Evolutionary conservation across 1,140 invertebrate genomes (phyloP), one percentile per base, ranked within the genome.

Genomic region (Heliothis subflexa): DNA sequence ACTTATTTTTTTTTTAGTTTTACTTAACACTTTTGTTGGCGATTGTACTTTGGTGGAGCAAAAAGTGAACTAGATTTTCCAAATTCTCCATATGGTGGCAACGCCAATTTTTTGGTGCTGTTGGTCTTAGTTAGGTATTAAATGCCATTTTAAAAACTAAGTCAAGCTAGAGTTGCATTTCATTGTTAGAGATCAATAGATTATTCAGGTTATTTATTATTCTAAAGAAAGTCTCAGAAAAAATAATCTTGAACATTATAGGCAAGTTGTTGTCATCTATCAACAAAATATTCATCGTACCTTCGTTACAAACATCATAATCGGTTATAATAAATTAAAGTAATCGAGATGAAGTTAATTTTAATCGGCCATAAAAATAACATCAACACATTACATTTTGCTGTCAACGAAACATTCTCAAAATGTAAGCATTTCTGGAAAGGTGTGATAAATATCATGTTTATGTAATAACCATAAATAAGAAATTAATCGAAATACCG

Each of bases 391-490:
- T 68, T 50, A 28, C 0, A 49, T 14, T 61, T 4, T 16, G 55
- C 47, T 74, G 54, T 61, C 71, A 61, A 74, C 71, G 14, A n/a
- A 61, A 61, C n/a, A 40, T 59, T 57, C 11, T 14, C 12, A 33
- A 16, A 25, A 61, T 45, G 14, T 47, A 61, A 28, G 28, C 5
- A 49, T 50, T 21, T 59, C 57, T 61, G 25, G 25, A 71, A 71
- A n/a, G 47, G 3, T 50, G 33, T 61, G 40, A n/a, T 49, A 13
- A 61, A 74, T 49, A 57, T 61, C 12, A 61, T 47, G 45, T 64
- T 3, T 7, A 40, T n/a, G 45, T 45, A 61, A 57, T 61, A 49
- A 61, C 14, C 25, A 61, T 49, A 45, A 61, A 40, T 72, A 45
- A 57, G 18, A 50, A 25, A 45, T 47, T 10, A 7, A 11, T 47